phyloP scores from a whole-genome alignment of 1,140 invertebrate genomes.

The Sycophaga agraensis region DNA sequence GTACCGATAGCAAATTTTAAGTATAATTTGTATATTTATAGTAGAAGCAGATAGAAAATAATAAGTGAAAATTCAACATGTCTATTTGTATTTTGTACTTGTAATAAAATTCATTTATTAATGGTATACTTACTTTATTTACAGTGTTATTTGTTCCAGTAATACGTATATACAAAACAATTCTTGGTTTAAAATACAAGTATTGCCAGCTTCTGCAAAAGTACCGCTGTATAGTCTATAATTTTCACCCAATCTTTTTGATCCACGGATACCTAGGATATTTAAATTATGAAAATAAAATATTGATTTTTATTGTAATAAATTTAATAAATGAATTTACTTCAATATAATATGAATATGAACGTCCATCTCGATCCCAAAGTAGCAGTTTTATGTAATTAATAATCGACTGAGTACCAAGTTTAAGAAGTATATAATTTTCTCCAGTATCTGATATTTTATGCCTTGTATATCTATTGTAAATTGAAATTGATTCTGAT shows the following conservation, averaged over 20 bases:
- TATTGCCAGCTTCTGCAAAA: slow-evolving; percentile 96
- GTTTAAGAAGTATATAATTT: slow-evolving; percentile 83
- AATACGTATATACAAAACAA: slow-evolving; percentile 86
- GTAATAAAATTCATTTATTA: background rate
- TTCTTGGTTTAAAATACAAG: slow-evolving; percentile 87
- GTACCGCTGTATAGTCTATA: slow-evolving; percentile 87
- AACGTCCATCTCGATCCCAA: slow-evolving; percentile 92
- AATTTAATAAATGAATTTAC: slow-evolving; percentile 33
- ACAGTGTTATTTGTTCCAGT: slow-evolving; percentile 95
- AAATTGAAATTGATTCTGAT: background rate
- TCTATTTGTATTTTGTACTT: too few relatives aligned
- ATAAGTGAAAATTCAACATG: too few relatives aligned
- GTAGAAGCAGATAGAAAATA: background rate
- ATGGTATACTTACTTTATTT: slow-evolving; percentile 73
- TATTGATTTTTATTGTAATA: background rate
- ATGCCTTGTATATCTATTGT: slow-evolving; percentile 82
- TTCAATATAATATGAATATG: slow-evolving; percentile 96
- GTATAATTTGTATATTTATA: too few relatives aligned
- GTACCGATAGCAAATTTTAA: too few relatives aligned
- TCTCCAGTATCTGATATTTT: slow-evolving; percentile 81
- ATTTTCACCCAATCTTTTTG: slow-evolving; percentile 92
- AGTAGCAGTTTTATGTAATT: slow-evolving; percentile 91
- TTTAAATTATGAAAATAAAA: slow-evolving; percentile 18
- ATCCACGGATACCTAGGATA: slow-evolving; percentile 80
- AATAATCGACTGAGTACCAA: slow-evolving; percentile 86